phyloP scores from a whole-genome alignment of 1,140 invertebrate genomes.

The Lasioglossum baleicum region DNA sequence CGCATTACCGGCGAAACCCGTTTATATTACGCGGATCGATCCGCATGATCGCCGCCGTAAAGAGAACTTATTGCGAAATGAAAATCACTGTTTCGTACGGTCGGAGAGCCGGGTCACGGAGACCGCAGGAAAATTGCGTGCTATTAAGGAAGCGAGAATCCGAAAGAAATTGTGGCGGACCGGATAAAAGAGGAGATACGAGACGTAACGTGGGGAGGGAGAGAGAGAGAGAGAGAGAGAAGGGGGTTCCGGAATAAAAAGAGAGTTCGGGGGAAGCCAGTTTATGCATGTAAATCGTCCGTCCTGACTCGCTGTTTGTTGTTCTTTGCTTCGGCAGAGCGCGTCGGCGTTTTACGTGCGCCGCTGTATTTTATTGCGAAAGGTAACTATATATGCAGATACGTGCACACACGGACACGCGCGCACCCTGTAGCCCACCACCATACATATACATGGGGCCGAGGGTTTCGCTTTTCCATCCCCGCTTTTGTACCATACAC shows the following conservation, averaged over 20 bases:
- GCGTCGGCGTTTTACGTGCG: slow-evolving; percentile 60
- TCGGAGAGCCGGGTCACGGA: too few species aligned
- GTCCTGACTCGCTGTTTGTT: slow-evolving; percentile 70
- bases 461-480: slow-evolving; percentile 58
- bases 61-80: neutral
- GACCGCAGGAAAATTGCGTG: neutral
- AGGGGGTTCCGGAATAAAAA: slow-evolving; percentile 27
- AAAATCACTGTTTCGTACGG: neutral
- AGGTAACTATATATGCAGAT: slow-evolving; percentile 49
- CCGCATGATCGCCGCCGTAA: neutral
- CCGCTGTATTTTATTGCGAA: slow-evolving; percentile 60
- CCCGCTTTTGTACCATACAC: slow-evolving; percentile 54
- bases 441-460: slow-evolving; percentile 41
- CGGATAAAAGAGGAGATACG: slow-evolving; percentile 13
- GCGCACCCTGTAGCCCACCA: neutral
- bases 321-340: slow-evolving; percentile 62
- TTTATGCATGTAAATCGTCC: slow-evolving; percentile 73
- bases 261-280: slow-evolving; percentile 55
- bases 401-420: neutral
- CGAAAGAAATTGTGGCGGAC: slow-evolving; percentile 29
- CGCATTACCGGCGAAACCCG: neutral
- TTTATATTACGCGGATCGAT: neutral
- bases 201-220: neutral
- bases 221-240: slow-evolving; percentile 18
- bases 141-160: slow-evolving; percentile 31